Evolutionary conservation across 2,113 vertebrate species (phyloP), one percentile per base, ranked within the genome.

Genomic region (Cavia aperea): DNA sequence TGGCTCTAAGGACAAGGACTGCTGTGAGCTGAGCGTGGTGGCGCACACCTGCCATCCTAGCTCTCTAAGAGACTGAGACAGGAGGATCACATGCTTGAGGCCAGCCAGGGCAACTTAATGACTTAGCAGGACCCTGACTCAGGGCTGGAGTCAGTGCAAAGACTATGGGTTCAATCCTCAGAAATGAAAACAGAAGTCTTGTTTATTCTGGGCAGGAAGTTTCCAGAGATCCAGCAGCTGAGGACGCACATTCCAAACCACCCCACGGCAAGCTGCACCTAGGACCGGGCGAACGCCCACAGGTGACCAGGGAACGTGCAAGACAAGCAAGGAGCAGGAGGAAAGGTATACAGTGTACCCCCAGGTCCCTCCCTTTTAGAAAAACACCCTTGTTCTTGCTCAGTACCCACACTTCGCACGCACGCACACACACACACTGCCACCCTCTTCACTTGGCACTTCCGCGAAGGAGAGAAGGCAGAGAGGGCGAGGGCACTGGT

Each of bases 261-360:
- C 29, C 36, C 23, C 31, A 46, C 4, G 11, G 26, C 81, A 49
- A 29, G 60, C 43, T 66, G 56, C 82, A 18, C 13, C 31, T 49
- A 36, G 49, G 46, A 16, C 19, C 7, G 36, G 39, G 23, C 16
- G 19, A 18, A 85, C 39, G n/a, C 33, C 19, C 81, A 33, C 29
- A 39, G 54, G 68, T 82, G 43, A 31, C 0, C 8, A 16, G 49
- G 63, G 66, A 39, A 31, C 6, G 0, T 0, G 46, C 29, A 46
- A 24, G 23, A 21, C 3, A 18, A 19, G 54, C 11, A 24, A 12
- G 4, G 10, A 16, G 14, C 5, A 56, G 33, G 75, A 78, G 43
- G 10, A 46, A 60, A 66, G 39, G 63, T n/a, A 11, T 43, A 21
- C 56, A 14, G 7, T 5, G 1, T 77, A 49, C 19, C 62, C 86